Base-by-base conservation (phyloP, 2,113 vertebrate genomes). In the Chloropsis cyanopogon region DNA sequence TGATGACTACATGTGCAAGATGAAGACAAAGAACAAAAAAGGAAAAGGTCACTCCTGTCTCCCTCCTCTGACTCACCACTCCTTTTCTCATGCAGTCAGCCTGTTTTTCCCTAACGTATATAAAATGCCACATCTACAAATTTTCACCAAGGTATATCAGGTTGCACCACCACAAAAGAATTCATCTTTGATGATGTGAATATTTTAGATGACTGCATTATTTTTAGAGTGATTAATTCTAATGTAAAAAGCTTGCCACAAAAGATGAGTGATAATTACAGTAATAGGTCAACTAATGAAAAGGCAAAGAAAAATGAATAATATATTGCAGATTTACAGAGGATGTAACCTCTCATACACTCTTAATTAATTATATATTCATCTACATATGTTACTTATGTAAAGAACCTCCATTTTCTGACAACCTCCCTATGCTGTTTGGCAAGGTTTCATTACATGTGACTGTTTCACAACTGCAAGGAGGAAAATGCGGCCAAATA, bases 321-420 rank as follows among this genome's bases (percentile, higher is more conserved):
- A 85, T 90, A 82, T 76, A 68, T 39, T 75, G 54, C 21, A 96
- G 42, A 70, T 88, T 90, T 95, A 61, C 68, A 92, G 81, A 93
- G 35, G 59, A 94, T 82, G 72, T 83, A 95, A 59, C 54, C 70
- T 96, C 90, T 97, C 90, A 88, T 63, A 90, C 65, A 96, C 93
- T 93, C 95, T 94, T 92, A 97, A 94, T 94, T 90, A 95, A 86
- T 95, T 93, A 82, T 88, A 94, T 90, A 95, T 97, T 97, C 96
- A 95, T 93, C 94, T 96, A 93, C 93, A 95, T 95, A 87, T 46
- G 54, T 86, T 95, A 94, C 91, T 97, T 97, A 95, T 17, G 68
- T 25, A 93, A 87, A 96, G 82, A 75, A 84, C 42, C 47, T 81
- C 68, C 22, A 52, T 91, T 94, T 90, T 88, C 72, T 72, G 60